Evolutionary conservation across 2,888 invertebrate genomes (phyloP).

Genomic region (Himalopsyche kuldschensis): DNA sequence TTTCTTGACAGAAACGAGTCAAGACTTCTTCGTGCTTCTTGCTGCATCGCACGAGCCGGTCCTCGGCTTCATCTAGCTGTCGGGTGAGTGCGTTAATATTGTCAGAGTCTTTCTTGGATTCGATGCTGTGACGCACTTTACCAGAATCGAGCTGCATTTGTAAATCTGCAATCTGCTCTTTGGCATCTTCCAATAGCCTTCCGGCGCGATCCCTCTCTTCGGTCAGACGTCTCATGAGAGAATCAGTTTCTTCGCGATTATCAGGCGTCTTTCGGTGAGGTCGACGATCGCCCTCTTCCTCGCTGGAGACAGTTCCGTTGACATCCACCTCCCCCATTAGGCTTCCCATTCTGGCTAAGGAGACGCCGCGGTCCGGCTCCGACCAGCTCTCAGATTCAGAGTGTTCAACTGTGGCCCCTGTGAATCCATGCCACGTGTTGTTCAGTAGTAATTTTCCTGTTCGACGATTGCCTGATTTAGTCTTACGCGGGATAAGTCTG

Average conservation of each 20-base stretch:
- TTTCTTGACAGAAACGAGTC: constrained; percentile 1
- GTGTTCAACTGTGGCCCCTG: constrained; percentile 44
- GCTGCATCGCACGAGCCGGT: not conserved
- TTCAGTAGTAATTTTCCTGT: constrained; percentile 27
- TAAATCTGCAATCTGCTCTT: constrained; percentile 55
- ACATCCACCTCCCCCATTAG: constrained; percentile 43
- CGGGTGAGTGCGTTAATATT: constrained; percentile 5
- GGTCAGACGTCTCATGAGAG: constrained; percentile 41
- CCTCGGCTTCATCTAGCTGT: not conserved
- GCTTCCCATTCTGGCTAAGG: constrained; percentile 75
- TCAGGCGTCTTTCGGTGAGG: constrained; percentile 14
- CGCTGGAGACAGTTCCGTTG: constrained; percentile 48
- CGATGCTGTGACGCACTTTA: constrained; percentile 49
- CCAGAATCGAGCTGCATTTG: constrained; percentile 50
- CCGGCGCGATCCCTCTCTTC: constrained; percentile 55
- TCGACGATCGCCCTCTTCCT: constrained; percentile 28
- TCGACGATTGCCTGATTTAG: not conserved
- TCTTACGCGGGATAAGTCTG: constrained; percentile 22
- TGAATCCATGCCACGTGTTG: constrained; percentile 43
- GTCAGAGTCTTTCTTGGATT: constrained; percentile 46
- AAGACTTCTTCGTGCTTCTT: not conserved
- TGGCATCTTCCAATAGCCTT: constrained; percentile 60
- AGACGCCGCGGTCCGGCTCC: constrained; percentile 82
- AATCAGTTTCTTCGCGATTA: constrained; percentile 42
- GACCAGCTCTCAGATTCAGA: constrained; percentile 84